Evolutionary conservation across 2,888 invertebrate species (phyloP).

Genomic region (Hoplodrina ambigua): DNA sequence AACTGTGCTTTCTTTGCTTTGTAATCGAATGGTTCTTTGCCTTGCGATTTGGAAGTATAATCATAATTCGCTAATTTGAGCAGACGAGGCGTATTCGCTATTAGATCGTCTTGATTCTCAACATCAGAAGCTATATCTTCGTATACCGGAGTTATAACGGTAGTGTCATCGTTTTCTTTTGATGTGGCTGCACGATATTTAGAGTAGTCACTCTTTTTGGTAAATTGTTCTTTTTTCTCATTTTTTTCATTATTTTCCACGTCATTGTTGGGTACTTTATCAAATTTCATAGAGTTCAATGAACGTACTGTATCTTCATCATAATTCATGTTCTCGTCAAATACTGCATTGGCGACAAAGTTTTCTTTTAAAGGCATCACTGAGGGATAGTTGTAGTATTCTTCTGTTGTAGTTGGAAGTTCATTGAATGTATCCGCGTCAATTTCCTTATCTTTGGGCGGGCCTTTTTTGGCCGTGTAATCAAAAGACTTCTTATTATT

Average conservation of each 20-base stretch:
- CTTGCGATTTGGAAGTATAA: slow-evolving; percentile 39
- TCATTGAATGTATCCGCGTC: slow-evolving; percentile 12
- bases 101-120: slow-evolving; percentile 2
- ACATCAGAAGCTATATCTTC: slow-evolving; percentile 4
- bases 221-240: slow-evolving; percentile 20
- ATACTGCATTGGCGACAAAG: neutral
- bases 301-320: neutral
- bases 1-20: slow-evolving; percentile 29
- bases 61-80: slow-evolving; percentile 37
- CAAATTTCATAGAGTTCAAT: slow-evolving; percentile 1
- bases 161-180: slow-evolving; percentile 10
- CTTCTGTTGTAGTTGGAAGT: neutral
- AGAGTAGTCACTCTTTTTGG: slow-evolving; percentile 5
- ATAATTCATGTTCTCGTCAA: neutral
- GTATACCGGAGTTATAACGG: neutral
- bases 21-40: slow-evolving; percentile 35
- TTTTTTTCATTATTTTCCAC: slow-evolving; percentile 9
- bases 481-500: slow-evolving; percentile 59
- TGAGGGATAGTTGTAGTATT: neutral
- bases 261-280: slow-evolving; percentile 1
- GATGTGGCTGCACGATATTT: slow-evolving; percentile 2
- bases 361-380: slow-evolving; percentile 16
- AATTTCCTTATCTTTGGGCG: slow-evolving; percentile 44
- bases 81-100: slow-evolving; percentile 9
- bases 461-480: slow-evolving; percentile 60